phyloP scores from a whole-genome alignment of 2,888 invertebrate genomes.

The Furcula furcula region DNA sequence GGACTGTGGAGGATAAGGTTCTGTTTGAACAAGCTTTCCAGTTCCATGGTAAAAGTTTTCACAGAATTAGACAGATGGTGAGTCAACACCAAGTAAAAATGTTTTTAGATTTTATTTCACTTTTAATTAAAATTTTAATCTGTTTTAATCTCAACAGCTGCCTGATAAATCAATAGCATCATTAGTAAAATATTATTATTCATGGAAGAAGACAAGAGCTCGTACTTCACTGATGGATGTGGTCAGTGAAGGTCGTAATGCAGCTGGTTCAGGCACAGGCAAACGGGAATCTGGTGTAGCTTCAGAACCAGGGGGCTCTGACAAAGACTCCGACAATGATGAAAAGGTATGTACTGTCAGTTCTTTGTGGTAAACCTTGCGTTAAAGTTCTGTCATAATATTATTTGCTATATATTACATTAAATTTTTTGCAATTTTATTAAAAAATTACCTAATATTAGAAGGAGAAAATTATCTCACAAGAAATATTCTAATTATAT shows the following conservation, averaged over 20 bases:
- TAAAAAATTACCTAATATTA: background rate
- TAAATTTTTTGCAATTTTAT: background rate
- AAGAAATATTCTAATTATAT: conserved; percentile 44
- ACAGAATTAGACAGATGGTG: conserved; percentile 98
- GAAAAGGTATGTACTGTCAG: conserved; percentile 87
- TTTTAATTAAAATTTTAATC: no score
- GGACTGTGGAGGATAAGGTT: conserved; percentile 99
- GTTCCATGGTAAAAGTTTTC: conserved; percentile 99
- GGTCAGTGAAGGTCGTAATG: conserved; percentile 89
- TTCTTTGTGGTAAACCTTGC: conserved; percentile 18
- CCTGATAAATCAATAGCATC: conserved; percentile 98
- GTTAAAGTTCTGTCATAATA: conserved; percentile 29
- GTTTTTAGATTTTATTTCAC: background rate
- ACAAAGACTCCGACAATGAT: conserved; percentile 93
- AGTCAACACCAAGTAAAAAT: conserved; percentile 25
- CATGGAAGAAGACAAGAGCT: conserved; percentile 98
- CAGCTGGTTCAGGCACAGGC: conserved; percentile 84
- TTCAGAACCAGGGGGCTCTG: conserved; percentile 89
- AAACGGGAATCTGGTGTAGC: conserved; percentile 89
- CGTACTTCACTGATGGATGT: conserved; percentile 96
- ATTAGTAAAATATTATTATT: conserved; percentile 98
- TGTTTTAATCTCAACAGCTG: conserved; percentile 80
- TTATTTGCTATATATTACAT: conserved; percentile 27
- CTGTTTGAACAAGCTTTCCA: conserved; percentile 99
- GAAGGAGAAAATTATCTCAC: conserved; percentile 5